These are phyloP conservation scores for Nomada flava DNA, from an alignment of 2,888 invertebrate species.

Conservation along the genomic window DNA sequence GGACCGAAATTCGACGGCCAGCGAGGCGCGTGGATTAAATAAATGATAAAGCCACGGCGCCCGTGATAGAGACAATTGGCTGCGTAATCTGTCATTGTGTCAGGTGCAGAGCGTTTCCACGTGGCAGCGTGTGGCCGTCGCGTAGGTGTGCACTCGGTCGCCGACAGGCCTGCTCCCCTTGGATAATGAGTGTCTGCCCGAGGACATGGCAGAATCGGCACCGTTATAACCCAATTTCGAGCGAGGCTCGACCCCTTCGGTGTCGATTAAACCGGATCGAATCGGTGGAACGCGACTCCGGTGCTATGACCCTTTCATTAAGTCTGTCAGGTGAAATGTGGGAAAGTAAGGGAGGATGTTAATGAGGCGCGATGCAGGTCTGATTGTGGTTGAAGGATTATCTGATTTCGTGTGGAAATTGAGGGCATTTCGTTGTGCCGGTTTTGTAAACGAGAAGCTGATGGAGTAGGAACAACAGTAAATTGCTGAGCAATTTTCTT, in stretches of 20 bases:
- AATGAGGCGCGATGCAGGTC: too few relatives aligned
- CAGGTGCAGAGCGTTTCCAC: conserved; percentile 57
- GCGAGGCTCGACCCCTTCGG: neutral
- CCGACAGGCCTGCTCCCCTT: conserved; percentile 55
- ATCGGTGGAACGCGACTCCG: neutral
- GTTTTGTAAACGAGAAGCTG: neutral
- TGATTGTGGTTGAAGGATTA: neutral
- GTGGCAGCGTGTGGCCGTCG: conserved; percentile 34
- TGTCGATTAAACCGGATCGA: conserved; percentile 2
- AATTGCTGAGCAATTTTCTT: too few relatives aligned
- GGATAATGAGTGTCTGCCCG: conserved; percentile 67
- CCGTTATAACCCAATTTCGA: conserved; percentile 64
- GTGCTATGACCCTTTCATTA: conserved; percentile 4
- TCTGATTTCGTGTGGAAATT: neutral
- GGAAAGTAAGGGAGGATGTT: too few relatives aligned
- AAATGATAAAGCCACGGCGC: conserved; percentile 63
- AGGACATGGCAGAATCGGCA: conserved; percentile 53
- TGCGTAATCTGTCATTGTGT: conserved; percentile 69
- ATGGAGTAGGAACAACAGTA: too few relatives aligned
- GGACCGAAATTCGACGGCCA: conserved; percentile 47
- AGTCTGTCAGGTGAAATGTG: neutral
- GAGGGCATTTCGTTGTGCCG: neutral
- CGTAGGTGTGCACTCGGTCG: conserved; percentile 38
- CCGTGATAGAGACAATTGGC: conserved; percentile 61
- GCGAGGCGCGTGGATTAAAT: conserved; percentile 55